Evolutionary conservation across 2,797 vertebrate species (phyloP), one percentile per base, ranked within the genome.

Genomic region (Steatocranus sp.): DNA sequence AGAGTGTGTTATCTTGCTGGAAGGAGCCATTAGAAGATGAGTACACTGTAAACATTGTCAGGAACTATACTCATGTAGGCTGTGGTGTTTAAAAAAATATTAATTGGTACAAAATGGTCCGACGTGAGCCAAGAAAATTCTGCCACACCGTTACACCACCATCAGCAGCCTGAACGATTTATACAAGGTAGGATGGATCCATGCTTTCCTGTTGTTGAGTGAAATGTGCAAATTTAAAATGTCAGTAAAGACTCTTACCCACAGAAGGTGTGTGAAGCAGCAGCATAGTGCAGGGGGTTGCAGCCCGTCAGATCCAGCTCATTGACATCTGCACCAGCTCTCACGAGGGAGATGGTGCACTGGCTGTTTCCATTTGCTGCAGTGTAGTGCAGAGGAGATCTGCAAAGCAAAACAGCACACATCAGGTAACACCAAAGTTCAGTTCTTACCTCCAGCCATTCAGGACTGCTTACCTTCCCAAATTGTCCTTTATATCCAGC

Each of bases 301-400:
- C 98, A 99, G 94, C 98, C 97, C 83, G 96, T 97, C 85, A 96
- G 94, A 89, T 99, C 98, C 1, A 95, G 92, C 91, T 97, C 97
- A 0, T 98, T 98, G 92, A 98, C 96, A 53, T 97, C 95, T 4
- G 97, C 97, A 63, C 98, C 97, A 0, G 97, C 97, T 6, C 96
- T 97, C 81, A 99, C 97, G 93, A 99, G 93, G 0, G 97, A 97
- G 88, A 97, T 96, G 0, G 97, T 97, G 88, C 98, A 98, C 90
- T 98, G 97, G 90, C 98, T 99, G 88, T 96, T 98, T 87, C 98
- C 97, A 0, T 98, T 98, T 80, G 97, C 98, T 43, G 98, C 96
- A 41, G 98, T 96, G 17, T 99, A 99, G 96, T 99, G 98, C 95
- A 99, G 95, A 56, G 98, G 96, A 87, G 97, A 97, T 95, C 98